Percentiles rank a stretch among this genome's conserved stretches.
Evolutionary conservation across 2,888 invertebrate species (phyloP).

Genomic region (Sericinus montela): DNA sequence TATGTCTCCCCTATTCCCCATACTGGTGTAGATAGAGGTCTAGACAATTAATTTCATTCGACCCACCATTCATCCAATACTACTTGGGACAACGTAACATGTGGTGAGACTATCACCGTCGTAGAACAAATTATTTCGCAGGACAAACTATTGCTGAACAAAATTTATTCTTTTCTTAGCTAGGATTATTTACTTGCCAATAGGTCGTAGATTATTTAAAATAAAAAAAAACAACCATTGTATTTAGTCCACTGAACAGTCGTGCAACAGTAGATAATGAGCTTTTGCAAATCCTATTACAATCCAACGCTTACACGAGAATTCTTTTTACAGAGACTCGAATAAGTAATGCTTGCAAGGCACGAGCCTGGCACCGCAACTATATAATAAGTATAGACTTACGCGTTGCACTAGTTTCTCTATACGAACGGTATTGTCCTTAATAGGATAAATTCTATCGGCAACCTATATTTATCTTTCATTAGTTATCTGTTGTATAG

Average conservation of each 20-base stretch:
- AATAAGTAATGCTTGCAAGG: conserved; percentile 11
- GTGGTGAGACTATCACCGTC: no score
- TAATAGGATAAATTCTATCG: not conserved
- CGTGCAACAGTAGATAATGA: conserved; percentile 27
- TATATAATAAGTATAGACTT: conserved; percentile 10
- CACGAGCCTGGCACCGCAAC: conserved; percentile 11
- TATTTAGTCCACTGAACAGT: conserved; percentile 6
- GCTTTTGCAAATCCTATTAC: conserved; percentile 36
- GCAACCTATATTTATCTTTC: not conserved
- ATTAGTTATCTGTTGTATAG: not conserved
- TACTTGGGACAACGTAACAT: no score
- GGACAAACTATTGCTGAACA: no score
- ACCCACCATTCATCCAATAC: no score
- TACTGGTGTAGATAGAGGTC: no score
- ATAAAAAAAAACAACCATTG: conserved; percentile 12
- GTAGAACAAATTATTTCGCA: no score
- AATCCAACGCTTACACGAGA: conserved; percentile 20
- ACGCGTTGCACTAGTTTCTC: not conserved
- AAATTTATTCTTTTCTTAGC: no score
- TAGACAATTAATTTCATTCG: no score
- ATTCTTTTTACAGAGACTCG: conserved; percentile 18
- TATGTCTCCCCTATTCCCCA: no score
- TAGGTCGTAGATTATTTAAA: not conserved
- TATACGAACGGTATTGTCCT: not conserved
- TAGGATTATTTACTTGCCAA: no score